A percentile compares a stretch with the other conserved stretches of the same genome.
Evolutionary conservation across 2,797 vertebrate species (phyloP).

Genomic region (Diplodus puntazzo): DNA sequence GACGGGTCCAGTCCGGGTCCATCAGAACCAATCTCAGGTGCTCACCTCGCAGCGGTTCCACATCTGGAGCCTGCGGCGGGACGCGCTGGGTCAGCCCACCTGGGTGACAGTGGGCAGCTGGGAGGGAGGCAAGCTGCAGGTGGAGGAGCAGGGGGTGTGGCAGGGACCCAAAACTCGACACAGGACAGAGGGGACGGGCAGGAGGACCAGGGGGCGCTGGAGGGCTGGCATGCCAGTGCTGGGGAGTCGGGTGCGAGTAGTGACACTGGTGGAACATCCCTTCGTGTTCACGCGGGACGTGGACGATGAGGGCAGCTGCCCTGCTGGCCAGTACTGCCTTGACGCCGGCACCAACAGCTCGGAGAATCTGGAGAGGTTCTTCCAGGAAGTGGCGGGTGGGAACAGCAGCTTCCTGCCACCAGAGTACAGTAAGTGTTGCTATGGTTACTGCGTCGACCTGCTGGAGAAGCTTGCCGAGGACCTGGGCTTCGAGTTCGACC

Average conservation of each 20-base stretch:
- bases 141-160: constrained; percentile 85
- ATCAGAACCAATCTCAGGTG: constrained; percentile 80
- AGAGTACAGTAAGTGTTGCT: constrained; percentile 89
- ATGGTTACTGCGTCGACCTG: constrained; percentile 95
- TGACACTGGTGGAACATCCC: constrained; percentile 92
- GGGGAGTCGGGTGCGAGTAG: constrained; percentile 85
- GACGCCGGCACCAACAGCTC: constrained; percentile 89
- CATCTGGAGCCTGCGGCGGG: constrained; percentile 89
- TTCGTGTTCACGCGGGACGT: constrained; percentile 93
- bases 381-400: constrained; percentile 77
- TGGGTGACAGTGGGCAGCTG: constrained; percentile 93
- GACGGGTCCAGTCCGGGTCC: constrained; percentile 83
- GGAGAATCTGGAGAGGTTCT: constrained; percentile 82
- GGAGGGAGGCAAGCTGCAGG: constrained; percentile 84
- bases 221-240: constrained; percentile 68
- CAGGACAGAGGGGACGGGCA: constrained; percentile 46
- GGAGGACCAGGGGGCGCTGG: constrained; percentile 70
- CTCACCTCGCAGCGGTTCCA: constrained; percentile 85
- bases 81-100: constrained; percentile 87
- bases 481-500: constrained; percentile 88
- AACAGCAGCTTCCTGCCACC: constrained; percentile 79
- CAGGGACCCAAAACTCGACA: constrained; percentile 71
- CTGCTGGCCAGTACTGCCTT: constrained; percentile 90
- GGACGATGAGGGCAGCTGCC: constrained; percentile 91
- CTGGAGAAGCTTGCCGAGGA: constrained; percentile 95